Conservation (phyloP, 2,888 invertebrate genomes). For the Operophtera brumata region DNA sequence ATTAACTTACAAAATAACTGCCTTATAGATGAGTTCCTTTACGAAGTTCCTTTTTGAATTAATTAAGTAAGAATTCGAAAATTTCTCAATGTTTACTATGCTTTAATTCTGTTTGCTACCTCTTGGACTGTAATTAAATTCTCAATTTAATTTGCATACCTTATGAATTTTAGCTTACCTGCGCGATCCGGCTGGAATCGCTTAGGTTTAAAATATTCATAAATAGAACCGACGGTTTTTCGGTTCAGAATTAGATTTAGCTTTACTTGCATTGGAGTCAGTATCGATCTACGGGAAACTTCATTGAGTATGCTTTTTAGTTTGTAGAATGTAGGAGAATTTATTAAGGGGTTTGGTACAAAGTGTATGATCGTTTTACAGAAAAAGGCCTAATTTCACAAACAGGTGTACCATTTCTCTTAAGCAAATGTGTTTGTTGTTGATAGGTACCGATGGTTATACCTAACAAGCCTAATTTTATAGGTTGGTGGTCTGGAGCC, state of each 20-base stretch:
- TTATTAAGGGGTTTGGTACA: too few species aligned
- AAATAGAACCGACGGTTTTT: conserved; percentile 22
- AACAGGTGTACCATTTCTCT: too few species aligned
- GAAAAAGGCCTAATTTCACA: too few species aligned
- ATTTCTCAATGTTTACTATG: neutral
- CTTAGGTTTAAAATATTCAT: conserved; percentile 17
- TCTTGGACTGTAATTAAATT: conserved; percentile 8
- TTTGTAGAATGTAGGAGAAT: too few species aligned
- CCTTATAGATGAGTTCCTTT: neutral
- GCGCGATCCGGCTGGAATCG: neutral
- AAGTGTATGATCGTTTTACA: too few species aligned
- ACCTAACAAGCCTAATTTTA: too few species aligned
- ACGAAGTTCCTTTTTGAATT: neutral
- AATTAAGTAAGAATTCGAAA: neutral
- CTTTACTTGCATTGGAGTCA: conserved; percentile 11
- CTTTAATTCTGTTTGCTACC: conserved; percentile 4
- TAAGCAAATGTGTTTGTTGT: too few species aligned
- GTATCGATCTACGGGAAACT: conserved; percentile 12
- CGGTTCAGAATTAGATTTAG: conserved; percentile 20
- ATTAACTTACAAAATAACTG: conserved; percentile 2
- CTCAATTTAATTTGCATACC: conserved; percentile 6
- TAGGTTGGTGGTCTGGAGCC: too few species aligned
- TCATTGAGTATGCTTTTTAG: conserved; percentile 6
- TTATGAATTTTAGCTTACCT: conserved; percentile 1
- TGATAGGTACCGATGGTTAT: too few species aligned